Percentiles rank a stretch among this genome's conserved stretches.
Conservation (phyloP, 2,797 vertebrate genomes). For the Psittacula derbiana region DNA sequence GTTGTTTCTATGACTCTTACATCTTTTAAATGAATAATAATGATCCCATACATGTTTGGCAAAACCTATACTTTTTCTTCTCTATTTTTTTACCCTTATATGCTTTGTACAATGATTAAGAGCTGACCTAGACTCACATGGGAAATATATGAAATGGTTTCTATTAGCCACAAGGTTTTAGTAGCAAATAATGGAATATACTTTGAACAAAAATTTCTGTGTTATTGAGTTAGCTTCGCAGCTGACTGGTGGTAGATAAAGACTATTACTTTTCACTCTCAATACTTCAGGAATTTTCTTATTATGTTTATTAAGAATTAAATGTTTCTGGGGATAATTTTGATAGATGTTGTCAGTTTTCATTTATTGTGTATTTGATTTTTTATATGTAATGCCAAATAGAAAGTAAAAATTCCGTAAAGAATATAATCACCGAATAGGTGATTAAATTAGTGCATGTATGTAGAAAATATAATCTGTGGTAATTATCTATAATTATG, state of each 20-base stretch:
- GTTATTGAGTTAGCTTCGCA: neutral
- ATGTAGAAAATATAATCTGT: conserved; percentile 62
- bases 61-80: neutral
- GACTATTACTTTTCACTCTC: neutral
- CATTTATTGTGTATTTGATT: conserved; percentile 24
- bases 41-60: neutral
- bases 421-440: conserved; percentile 47
- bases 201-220: neutral
- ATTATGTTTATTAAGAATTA: neutral
- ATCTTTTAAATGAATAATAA: neutral
- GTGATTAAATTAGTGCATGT: conserved; percentile 65
- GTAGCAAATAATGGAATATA: neutral
- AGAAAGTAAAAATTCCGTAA: conserved; percentile 19
- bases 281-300: neutral
- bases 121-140: neutral
- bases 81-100: neutral
- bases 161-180: neutral
- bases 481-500: conserved; percentile 63
- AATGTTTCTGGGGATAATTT: conserved; percentile 28
- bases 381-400: conserved; percentile 3
- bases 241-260: neutral
- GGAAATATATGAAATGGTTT: neutral
- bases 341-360: conserved; percentile 28
- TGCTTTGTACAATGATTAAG: neutral
- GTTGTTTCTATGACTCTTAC: neutral